Percentiles rank a stretch among this genome's conserved stretches.
phyloP scores from a whole-genome alignment of 92 coral and sea anemone species.

The Epizoanthus ramosus region DNA sequence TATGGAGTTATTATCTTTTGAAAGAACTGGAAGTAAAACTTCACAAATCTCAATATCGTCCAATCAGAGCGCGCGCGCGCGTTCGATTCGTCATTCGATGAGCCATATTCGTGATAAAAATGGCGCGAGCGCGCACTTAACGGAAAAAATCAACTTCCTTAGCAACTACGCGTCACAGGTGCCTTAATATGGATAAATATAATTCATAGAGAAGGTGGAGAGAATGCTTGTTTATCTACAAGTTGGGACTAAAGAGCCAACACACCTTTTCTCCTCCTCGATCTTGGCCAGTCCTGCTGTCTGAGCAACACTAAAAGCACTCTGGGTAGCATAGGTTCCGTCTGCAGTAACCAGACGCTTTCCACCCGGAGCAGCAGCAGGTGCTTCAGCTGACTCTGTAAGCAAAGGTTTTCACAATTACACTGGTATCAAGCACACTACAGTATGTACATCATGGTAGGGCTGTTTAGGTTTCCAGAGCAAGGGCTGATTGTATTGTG shows the following conservation, averaged over 20 bases:
- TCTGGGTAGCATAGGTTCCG: slow-evolving; percentile 98
- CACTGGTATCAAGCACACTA: neutral
- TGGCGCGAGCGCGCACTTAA: too few species aligned
- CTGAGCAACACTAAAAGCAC: slow-evolving; percentile 89
- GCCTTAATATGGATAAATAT: too few species aligned
- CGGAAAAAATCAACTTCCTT: too few species aligned
- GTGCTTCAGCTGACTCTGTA: slow-evolving; percentile 59
- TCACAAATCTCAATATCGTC: too few species aligned
- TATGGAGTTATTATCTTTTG: too few species aligned
- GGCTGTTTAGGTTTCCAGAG: neutral
- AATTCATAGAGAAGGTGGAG: too few species aligned
- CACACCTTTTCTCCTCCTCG: slow-evolving; percentile 79
- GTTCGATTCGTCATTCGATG: too few species aligned
- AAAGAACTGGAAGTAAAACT: too few species aligned
- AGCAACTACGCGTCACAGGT: too few species aligned
- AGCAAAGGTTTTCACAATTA: too few species aligned
- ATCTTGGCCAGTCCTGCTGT: slow-evolving; percentile 73
- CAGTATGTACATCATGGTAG: neutral
- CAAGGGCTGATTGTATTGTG: neutral
- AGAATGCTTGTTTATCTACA: neutral
- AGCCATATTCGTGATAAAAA: too few species aligned
- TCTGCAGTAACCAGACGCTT: slow-evolving; percentile 97
- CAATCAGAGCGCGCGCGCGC: too few species aligned
- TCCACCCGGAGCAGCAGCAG: slow-evolving; percentile 58
- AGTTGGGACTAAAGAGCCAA: neutral